A percentile compares a stretch with the other conserved stretches of the same genome.
Conservation (phyloP, 2,888 invertebrate genomes). For the Scaptomyza flava region DNA sequence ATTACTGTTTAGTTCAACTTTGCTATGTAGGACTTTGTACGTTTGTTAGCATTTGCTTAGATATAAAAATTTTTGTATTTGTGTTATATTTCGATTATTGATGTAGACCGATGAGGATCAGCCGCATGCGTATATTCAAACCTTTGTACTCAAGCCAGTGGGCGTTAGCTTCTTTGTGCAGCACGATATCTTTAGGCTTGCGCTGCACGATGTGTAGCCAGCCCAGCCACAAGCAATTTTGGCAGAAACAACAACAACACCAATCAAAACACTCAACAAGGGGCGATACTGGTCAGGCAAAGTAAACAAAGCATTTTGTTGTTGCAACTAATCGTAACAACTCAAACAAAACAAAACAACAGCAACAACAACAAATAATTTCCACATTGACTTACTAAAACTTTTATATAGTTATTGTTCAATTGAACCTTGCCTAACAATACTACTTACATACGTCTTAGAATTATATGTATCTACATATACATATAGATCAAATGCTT, state of each 20-base stretch:
- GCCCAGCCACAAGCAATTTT: constrained; percentile 48
- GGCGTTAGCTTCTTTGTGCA: constrained; percentile 95
- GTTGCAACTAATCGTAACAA: constrained; percentile 27
- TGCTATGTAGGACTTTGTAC: not conserved
- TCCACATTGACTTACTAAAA: constrained; percentile 39
- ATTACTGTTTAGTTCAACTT: not conserved
- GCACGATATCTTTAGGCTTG: constrained; percentile 97
- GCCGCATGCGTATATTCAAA: constrained; percentile 96
- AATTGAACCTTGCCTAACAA: constrained; percentile 22
- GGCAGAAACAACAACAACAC: constrained; percentile 10
- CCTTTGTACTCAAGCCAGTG: constrained; percentile 95
- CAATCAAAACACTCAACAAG: constrained; percentile 32
- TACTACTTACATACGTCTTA: not conserved
- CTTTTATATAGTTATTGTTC: constrained; percentile 30
- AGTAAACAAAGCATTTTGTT: constrained; percentile 39
- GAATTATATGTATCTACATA: not conserved
- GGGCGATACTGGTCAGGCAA: constrained; percentile 50
- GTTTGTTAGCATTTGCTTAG: not conserved
- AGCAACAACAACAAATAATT: constrained; percentile 11
- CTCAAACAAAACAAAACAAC: not conserved
- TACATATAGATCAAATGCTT: not conserved
- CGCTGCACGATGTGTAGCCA: constrained; percentile 91
- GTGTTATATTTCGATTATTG: constrained; percentile 11
- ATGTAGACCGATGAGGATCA: constrained; percentile 96
- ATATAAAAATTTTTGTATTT: constrained; percentile 21